A percentile compares a stretch with the other conserved stretches of the same genome.
phyloP scores from a whole-genome alignment of 2,113 vertebrate species.

The Caranx ignobilis region DNA sequence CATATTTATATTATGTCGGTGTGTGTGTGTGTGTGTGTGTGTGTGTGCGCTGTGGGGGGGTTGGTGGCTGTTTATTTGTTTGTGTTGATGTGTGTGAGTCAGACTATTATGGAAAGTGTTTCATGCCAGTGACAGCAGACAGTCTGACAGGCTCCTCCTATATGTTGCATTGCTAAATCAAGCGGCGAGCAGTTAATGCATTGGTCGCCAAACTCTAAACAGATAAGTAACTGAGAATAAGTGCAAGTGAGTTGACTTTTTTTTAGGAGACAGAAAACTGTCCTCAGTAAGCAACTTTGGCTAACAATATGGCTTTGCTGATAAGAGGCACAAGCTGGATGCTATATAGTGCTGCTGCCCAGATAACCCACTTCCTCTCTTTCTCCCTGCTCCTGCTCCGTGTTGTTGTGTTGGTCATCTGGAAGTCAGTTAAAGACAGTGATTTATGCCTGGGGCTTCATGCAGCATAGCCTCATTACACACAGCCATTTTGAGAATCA shows the following conservation, averaged over 20 bases:
- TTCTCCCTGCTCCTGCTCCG: conserved; percentile 58
- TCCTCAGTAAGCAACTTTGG: conserved; percentile 58
- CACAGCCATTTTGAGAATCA: conserved; percentile 87
- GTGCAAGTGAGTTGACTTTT: conserved; percentile 46
- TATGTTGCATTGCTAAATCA: conserved; percentile 62
- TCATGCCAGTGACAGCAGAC: conserved; percentile 59
- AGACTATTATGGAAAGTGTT: conserved; percentile 31
- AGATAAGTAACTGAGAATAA: conserved; percentile 47
- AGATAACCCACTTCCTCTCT: conserved; percentile 64
- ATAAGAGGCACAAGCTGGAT: conserved; percentile 69
- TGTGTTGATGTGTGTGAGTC: conserved; percentile 48
- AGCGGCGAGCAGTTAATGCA: conserved; percentile 42
- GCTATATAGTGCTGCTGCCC: conserved; percentile 43
- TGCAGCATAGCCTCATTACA: conserved; percentile 85
- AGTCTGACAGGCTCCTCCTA: conserved; percentile 56
- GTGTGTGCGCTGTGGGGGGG: neutral
- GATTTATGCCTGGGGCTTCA: conserved; percentile 83
- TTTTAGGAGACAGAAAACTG: conserved; percentile 58
- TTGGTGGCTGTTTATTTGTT: conserved; percentile 30
- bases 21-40: conserved; percentile 23
- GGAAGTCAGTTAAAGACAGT: conserved; percentile 84
- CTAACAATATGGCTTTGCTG: conserved; percentile 69
- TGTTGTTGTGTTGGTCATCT: conserved; percentile 81
- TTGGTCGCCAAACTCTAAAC: conserved; percentile 34
- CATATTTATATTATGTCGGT: conserved; percentile 13